phyloP scores from a whole-genome alignment of 1,140 invertebrate genomes.

The Brachionus sp. region DNA sequence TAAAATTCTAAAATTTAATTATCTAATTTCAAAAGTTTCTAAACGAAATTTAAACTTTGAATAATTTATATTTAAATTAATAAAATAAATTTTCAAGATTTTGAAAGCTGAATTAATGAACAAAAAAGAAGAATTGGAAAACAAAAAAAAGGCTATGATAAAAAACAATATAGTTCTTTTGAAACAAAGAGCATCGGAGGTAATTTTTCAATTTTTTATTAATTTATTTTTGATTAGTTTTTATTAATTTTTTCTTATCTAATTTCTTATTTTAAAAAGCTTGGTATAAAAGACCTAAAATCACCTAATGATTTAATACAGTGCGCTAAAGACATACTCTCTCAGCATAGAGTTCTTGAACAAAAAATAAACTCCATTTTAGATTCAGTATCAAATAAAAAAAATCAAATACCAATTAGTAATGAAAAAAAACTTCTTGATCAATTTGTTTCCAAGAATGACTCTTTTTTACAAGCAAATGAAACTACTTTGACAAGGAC shows the following conservation, averaged over 20 bases:
- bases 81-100: no score
- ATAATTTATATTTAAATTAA: background rate
- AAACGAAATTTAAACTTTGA: no score
- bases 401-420: background rate
- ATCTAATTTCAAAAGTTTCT: no score
- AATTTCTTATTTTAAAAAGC: background rate
- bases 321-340: background rate
- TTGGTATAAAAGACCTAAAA: constrained; percentile 33
- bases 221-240: background rate
- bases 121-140: constrained; percentile 33
- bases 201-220: background rate
- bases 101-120: constrained; percentile 16
- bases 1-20: no score
- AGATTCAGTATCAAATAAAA: background rate
- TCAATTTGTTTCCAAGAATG: background rate
- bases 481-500: background rate
- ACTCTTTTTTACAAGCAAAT: background rate
- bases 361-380: constrained; percentile 3
- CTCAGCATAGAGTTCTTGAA: constrained; percentile 17
- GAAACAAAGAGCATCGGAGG: constrained; percentile 20
- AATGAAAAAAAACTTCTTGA: background rate
- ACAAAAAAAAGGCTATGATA: background rate
- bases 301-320: background rate
- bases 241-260: background rate
- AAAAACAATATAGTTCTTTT: constrained; percentile 25